Conservation (phyloP, 1,140 invertebrate genomes). For the Lepidotrigona ventralis region DNA sequence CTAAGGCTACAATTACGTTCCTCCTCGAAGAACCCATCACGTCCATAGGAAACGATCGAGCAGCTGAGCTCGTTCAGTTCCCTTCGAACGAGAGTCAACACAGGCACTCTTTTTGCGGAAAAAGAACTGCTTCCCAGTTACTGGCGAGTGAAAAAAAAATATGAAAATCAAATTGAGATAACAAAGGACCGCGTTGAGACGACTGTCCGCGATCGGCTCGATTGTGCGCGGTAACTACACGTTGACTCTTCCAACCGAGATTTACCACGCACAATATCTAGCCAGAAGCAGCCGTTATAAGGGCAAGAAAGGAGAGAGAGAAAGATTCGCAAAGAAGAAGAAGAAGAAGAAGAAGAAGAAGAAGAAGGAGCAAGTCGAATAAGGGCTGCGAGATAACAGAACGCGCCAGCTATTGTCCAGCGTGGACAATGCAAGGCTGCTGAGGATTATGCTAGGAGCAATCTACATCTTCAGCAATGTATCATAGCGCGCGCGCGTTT, state of each 20-base stretch:
- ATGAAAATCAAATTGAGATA: slow-evolving; percentile 40
- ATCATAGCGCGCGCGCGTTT: slow-evolving; percentile 67
- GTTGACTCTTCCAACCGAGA: slow-evolving; percentile 30
- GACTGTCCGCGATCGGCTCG: slow-evolving; percentile 37
- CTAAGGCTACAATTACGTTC: background rate
- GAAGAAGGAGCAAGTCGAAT: slow-evolving; percentile 35
- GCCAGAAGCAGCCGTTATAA: background rate
- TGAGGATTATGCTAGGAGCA: slow-evolving; percentile 67
- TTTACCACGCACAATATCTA: slow-evolving; percentile 32
- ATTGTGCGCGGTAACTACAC: slow-evolving; percentile 38
- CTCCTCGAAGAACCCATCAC: background rate
- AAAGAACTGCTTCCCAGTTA: too few species aligned
- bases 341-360: slow-evolving; percentile 33
- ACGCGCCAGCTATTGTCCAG: slow-evolving; percentile 71
- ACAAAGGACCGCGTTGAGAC: slow-evolving; percentile 7
- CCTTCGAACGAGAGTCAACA: background rate
- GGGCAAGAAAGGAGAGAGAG: background rate
- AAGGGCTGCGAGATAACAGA: slow-evolving; percentile 56
- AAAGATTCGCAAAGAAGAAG: slow-evolving; percentile 22
- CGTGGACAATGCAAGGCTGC: slow-evolving; percentile 73
- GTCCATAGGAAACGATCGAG: background rate
- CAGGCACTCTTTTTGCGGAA: background rate
- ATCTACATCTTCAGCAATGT: slow-evolving; percentile 77
- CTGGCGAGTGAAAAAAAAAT: too few species aligned
- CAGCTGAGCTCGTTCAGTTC: background rate